phyloP scores from a whole-genome alignment of 2,888 invertebrate species.

The Spialia ferax region DNA sequence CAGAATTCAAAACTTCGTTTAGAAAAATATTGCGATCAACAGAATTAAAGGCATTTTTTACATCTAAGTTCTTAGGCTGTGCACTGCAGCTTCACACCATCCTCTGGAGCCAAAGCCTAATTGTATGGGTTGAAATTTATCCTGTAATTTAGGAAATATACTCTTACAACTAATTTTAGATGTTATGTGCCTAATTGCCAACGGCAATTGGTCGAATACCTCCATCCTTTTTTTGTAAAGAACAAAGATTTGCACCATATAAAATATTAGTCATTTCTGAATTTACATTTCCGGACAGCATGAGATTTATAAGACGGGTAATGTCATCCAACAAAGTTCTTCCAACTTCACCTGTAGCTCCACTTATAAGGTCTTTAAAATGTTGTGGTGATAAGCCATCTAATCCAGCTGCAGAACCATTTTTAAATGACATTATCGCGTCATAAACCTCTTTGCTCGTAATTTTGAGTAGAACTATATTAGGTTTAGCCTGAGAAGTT shows the following conservation, averaged over 20 bases:
- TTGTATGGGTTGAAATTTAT: slow-evolving; percentile 9
- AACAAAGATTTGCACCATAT: not conserved
- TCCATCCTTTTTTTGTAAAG: not conserved
- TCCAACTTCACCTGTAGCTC: not conserved
- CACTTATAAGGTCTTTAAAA: not conserved
- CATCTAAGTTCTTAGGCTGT: slow-evolving; percentile 13
- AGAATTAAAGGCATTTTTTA: slow-evolving; percentile 18
- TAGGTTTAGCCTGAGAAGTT: too few relatives aligned
- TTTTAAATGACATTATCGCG: not conserved
- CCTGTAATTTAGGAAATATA: not conserved
- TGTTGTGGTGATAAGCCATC: not conserved
- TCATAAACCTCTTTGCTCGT: not conserved
- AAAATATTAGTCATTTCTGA: not conserved
- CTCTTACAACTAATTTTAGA: slow-evolving; percentile 1
- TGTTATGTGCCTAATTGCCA: not conserved
- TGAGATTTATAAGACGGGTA: not conserved
- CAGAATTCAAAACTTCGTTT: not conserved
- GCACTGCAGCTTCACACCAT: slow-evolving; percentile 27
- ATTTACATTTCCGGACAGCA: not conserved
- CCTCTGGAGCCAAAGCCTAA: slow-evolving; percentile 15
- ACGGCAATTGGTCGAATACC: slow-evolving; percentile 5
- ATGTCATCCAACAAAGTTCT: not conserved
- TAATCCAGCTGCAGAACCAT: not conserved
- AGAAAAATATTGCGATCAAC: not conserved
- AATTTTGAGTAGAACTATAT: too few relatives aligned